phyloP scores from a whole-genome alignment of 2,113 vertebrate genomes.

The human region GRCh38 chr1:12541001-12541500 shows the following conservation, averaged over 20 bases:
- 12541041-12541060: not conserved
- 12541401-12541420: rapidly evolving
- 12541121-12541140: not conserved
- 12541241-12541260: not conserved
- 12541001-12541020: not conserved
- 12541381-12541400: too few relatives aligned
- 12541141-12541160: not conserved
- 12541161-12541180: not conserved
- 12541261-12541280: not conserved
- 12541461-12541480: not conserved
- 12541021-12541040: not conserved
- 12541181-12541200: not conserved
- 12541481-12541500: too few relatives aligned
- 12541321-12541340: not conserved
- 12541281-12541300: not conserved
- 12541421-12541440: not conserved
- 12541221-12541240: not conserved
- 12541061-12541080: not conserved
- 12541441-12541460: not conserved
- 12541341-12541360: not conserved
- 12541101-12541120: rapidly evolving
- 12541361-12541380: rapidly evolving
- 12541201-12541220: not conserved
- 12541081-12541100: not conserved
- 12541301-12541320: not conserved